A percentile compares a stretch with the other conserved stretches of the same genome.
Evolutionary conservation across 2,888 invertebrate species (phyloP).

Genomic region (Argyresthia albistria): DNA sequence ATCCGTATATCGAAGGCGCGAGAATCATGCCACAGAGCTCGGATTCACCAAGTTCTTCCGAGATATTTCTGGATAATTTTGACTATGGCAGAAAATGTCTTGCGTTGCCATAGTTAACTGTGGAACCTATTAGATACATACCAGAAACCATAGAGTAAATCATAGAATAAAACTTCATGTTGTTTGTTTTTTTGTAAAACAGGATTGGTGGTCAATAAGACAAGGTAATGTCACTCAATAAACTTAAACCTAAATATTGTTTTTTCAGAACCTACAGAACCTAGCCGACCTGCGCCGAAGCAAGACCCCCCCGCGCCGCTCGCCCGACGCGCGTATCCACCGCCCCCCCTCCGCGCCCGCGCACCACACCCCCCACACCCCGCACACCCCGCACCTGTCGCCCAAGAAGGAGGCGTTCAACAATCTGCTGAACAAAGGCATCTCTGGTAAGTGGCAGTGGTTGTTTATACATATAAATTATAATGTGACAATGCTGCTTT

Average conservation of each 20-base stretch:
- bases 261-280: conserved; percentile 25
- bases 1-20: too few species aligned
- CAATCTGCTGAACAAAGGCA: conserved; percentile 70
- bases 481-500: too few species aligned
- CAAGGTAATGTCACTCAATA: not conserved
- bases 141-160: too few species aligned
- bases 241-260: not conserved
- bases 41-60: too few species aligned
- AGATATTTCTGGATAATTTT: too few species aligned
- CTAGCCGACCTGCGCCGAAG: conserved; percentile 50
- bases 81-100: too few species aligned
- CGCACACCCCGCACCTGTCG: conserved; percentile 66
- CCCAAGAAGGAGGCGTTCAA: conserved; percentile 78
- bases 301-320: conserved; percentile 55
- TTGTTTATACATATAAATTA: too few species aligned
- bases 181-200: not conserved
- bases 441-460: conserved; percentile 75
- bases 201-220: not conserved
- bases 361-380: conserved; percentile 52
- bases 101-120: conserved; percentile 14
- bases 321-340: conserved; percentile 52
- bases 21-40: too few species aligned
- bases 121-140: too few species aligned
- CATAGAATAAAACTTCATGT: too few species aligned
- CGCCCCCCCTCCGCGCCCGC: conserved; percentile 64